Conservation (phyloP, 2,888 invertebrate species). For the Ashinkailepas kermadecensis region DNA sequence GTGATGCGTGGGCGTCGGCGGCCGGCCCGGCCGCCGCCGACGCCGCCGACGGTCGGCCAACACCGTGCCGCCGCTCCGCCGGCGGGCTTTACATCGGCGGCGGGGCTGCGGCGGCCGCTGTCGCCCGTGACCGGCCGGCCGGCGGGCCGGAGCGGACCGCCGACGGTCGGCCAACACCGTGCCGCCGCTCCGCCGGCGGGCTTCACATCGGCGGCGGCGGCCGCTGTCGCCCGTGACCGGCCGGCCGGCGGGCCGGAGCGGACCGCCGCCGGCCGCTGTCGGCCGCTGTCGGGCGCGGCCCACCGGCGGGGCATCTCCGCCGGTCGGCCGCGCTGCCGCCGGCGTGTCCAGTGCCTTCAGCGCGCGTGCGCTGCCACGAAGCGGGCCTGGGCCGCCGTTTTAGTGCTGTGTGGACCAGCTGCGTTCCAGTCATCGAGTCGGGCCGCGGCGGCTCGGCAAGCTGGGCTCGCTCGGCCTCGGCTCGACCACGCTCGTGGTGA, state of each 20-base stretch:
- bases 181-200: no score
- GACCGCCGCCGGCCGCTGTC: not conserved
- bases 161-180: no score
- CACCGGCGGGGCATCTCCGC: not conserved
- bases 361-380: not conserved
- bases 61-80: not conserved
- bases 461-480: no score
- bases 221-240: no score
- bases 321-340: not conserved
- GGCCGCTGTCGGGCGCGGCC: not conserved
- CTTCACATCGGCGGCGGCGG: no score
- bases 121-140: no score
- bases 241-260: not conserved
- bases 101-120: not conserved
- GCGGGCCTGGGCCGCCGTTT: not conserved
- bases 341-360: not conserved
- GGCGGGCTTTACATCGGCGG: not conserved
- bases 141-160: not conserved
- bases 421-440: no score
- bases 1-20: not conserved
- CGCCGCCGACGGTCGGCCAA: not conserved
- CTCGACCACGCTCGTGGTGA: not conserved
- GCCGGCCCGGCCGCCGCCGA: not conserved
- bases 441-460: no score
- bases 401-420: not conserved